Evolutionary conservation across 2,113 vertebrate species (phyloP).

Genomic region (Pterocles gutturalis): DNA sequence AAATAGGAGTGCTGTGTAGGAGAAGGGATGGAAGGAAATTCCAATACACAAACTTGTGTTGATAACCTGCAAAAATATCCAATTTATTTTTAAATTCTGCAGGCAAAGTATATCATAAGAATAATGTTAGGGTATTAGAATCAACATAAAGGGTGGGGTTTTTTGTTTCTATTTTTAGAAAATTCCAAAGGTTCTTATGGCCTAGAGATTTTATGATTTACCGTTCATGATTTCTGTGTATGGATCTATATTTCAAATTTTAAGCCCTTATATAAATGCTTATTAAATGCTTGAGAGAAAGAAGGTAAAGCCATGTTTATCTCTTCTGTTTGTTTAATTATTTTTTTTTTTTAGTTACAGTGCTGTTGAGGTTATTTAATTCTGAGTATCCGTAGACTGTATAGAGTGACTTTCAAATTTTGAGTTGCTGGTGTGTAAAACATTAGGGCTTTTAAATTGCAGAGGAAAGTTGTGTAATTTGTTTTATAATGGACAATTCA

Average conservation of each 20-base stretch:
- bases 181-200: background rate
- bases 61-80: background rate
- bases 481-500: constrained; percentile 7
- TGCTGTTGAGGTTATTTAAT: background rate
- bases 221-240: background rate
- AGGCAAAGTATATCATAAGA: background rate
- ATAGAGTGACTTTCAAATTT: background rate
- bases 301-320: background rate
- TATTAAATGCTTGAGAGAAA: background rate
- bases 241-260: background rate
- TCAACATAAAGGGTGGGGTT: accelerated
- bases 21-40: background rate
- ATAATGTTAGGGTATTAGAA: background rate
- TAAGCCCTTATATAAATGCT: background rate
- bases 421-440: background rate
- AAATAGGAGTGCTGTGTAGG: background rate
- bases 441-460: background rate
- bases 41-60: background rate
- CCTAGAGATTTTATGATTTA: background rate
- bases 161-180: background rate
- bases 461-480: background rate
- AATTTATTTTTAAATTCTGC: background rate
- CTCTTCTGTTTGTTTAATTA: background rate
- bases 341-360: background rate
- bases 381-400: background rate